Conservation (phyloP, 2,888 invertebrate genomes). For the Agrenia bidenticulata region DNA sequence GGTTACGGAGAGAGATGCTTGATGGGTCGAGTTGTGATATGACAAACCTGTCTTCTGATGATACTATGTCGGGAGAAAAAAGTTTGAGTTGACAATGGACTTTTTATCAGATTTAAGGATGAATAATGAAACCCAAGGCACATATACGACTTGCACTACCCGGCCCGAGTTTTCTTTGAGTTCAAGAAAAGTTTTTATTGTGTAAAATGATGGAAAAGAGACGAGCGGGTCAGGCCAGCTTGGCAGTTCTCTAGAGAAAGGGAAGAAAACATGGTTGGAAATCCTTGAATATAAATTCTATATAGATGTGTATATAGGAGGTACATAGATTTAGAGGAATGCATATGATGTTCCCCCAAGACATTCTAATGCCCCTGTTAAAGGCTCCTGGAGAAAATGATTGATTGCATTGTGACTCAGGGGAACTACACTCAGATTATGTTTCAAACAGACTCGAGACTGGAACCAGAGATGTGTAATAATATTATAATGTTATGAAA, state of each 20-base stretch:
- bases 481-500: neutral
- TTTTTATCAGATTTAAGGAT: conserved; percentile 23
- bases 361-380: conserved; percentile 5
- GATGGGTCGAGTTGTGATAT: no score
- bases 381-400: conserved; percentile 39
- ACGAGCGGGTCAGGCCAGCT: conserved; percentile 7
- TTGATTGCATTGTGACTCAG: conserved; percentile 47
- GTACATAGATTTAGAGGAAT: no score
- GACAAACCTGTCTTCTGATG: no score
- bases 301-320: no score
- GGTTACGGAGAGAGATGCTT: no score
- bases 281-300: neutral
- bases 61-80: neutral
- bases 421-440: conserved; percentile 48
- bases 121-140: conserved; percentile 14
- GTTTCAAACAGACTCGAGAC: conserved; percentile 29
- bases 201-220: conserved; percentile 13
- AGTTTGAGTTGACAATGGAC: conserved; percentile 20
- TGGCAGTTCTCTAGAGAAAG: neutral
- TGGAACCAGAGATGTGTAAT: neutral
- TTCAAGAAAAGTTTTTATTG: conserved; percentile 15
- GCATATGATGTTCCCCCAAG: neutral
- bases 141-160: neutral
- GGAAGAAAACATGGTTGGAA: no score
- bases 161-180: conserved; percentile 1